Evolutionary conservation across 2,113 vertebrate genomes (phyloP).

Genomic region (Capreolus pygargus): DNA sequence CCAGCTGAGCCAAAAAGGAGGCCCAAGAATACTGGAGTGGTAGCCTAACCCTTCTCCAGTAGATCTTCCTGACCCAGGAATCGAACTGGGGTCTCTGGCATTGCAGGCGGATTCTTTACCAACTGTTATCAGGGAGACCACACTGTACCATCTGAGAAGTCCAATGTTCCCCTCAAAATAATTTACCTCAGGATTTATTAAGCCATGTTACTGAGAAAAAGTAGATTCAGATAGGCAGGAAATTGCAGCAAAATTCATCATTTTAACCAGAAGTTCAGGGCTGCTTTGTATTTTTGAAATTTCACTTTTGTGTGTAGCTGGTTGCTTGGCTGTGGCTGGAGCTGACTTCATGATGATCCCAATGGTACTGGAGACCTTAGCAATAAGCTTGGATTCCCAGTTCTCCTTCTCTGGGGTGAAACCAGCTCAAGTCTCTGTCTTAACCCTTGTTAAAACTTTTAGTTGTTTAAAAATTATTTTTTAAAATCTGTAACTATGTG

Average conservation of each 20-base stretch:
- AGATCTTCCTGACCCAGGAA: neutral
- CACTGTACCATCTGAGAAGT: neutral
- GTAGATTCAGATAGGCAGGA: neutral
- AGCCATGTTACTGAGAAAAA: slow-evolving; percentile 23
- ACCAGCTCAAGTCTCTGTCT: neutral
- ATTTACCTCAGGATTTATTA: slow-evolving; percentile 22
- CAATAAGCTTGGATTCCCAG: neutral
- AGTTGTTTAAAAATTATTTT: neutral
- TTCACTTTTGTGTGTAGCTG: neutral
- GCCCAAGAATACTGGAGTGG: neutral
- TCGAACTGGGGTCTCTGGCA: rapidly evolving
- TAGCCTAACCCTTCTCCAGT: neutral
- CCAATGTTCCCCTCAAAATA: slow-evolving; percentile 25
- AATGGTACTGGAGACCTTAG: neutral
- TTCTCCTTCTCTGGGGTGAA: neutral
- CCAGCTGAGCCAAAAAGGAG: neutral
- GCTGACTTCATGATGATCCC: neutral
- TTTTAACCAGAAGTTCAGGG: slow-evolving; percentile 1
- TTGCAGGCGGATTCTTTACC: neutral
- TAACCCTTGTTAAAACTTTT: neutral
- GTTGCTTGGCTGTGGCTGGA: neutral
- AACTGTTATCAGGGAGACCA: neutral
- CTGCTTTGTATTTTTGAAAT: neutral
- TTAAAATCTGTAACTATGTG: neutral
- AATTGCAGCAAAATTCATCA: slow-evolving; percentile 5